phyloP scores from a whole-genome alignment of 2,888 invertebrate species.

The Eupeodes luniger region DNA sequence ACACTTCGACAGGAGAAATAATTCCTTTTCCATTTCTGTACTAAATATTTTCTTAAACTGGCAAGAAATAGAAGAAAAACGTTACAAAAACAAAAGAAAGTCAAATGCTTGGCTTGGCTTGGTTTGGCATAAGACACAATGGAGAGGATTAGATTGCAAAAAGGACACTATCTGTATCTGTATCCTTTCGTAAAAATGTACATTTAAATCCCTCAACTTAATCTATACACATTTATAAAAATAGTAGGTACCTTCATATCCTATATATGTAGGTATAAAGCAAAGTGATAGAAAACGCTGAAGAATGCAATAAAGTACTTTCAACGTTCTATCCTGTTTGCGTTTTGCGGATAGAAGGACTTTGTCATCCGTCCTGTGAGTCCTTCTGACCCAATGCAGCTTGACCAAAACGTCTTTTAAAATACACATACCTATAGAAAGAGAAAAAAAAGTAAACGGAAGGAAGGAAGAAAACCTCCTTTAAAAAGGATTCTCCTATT shows the following conservation, averaged over 20 bases:
- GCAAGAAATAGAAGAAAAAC: too few species aligned
- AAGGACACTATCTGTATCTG: conserved; percentile 16
- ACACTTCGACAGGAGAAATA: conserved; percentile 1
- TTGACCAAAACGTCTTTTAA: neutral
- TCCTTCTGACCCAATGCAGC: conserved; percentile 1
- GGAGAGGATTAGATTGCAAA: neutral
- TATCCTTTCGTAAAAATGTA: conserved; percentile 10
- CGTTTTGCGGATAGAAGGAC: conserved; percentile 20
- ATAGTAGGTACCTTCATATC: too few species aligned
- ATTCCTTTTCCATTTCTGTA: neutral
- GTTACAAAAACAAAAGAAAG: neutral
- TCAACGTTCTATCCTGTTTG: conserved; percentile 21
- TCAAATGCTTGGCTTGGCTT: neutral
- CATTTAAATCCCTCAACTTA: neutral
- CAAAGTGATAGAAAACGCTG: conserved; percentile 11
- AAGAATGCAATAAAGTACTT: conserved; percentile 37
- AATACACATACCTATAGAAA: too few species aligned
- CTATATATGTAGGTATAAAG: too few species aligned
- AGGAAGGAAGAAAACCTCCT: neutral
- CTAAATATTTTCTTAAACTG: neutral
- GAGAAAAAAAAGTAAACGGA: neutral
- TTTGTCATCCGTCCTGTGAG: conserved; percentile 5
- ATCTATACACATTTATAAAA: neutral
- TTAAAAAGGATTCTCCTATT: conserved; percentile 3
- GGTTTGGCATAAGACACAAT: neutral